Conservation (phyloP, 2,888 invertebrate species). For the Drosophila koepferae region DNA sequence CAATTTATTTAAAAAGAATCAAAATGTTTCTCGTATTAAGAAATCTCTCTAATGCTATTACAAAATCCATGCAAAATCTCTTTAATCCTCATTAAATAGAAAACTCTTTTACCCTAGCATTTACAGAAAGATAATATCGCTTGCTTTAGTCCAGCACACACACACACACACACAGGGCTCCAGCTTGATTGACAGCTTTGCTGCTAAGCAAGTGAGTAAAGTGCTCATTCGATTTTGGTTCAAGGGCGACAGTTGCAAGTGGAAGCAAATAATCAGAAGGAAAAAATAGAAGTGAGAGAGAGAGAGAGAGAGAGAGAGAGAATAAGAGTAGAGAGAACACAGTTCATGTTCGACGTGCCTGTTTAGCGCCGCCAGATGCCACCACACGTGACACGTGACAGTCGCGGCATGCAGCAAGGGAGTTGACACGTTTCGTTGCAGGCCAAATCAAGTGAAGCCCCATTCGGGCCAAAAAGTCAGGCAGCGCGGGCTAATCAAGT, state of each 20-base stretch:
- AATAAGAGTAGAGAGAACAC: neutral
- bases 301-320: neutral
- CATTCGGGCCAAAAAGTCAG: conserved; percentile 11
- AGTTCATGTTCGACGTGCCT: neutral
- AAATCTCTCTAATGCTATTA: neutral
- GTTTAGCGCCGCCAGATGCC: neutral
- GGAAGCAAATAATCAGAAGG: neutral
- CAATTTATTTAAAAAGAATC: too few relatives aligned
- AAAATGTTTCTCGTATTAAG: too few relatives aligned
- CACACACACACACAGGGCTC: neutral
- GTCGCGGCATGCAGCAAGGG: conserved; percentile 46
- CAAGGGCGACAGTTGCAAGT: conserved; percentile 37
- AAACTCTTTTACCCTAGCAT: neutral
- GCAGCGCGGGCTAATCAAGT: conserved; percentile 47
- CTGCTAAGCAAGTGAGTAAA: conserved; percentile 20
- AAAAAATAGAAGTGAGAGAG: neutral
- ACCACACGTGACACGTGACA: conserved; percentile 43
- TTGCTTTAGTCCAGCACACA: neutral
- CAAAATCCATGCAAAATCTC: neutral
- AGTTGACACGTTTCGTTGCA: conserved; percentile 30
- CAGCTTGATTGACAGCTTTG: neutral
- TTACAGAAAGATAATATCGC: neutral
- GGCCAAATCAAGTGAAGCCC: conserved; percentile 35
- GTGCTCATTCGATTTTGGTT: conserved; percentile 51
- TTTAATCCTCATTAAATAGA: neutral